Conservation (phyloP, 2,797 vertebrate genomes). For the Artibeus jamaicensis region DNA sequence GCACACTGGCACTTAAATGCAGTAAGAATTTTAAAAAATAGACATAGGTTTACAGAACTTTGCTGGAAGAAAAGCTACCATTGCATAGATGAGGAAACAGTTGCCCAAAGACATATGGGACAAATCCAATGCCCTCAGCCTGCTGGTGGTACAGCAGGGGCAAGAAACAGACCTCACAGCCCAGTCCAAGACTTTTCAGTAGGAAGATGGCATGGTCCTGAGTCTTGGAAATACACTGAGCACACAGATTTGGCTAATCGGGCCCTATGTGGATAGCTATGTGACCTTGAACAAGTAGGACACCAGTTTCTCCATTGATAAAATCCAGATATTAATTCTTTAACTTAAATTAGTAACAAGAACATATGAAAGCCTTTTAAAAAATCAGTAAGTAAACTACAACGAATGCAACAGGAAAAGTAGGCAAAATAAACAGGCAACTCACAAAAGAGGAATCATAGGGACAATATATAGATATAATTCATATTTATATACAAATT, state of each 20-base stretch:
- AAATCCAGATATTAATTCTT: neutral
- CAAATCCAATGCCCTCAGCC: neutral
- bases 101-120: neutral
- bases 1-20: neutral
- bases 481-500: neutral
- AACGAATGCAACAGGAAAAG: neutral
- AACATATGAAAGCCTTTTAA: neutral
- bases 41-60: neutral
- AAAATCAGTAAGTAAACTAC: neutral
- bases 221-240: neutral
- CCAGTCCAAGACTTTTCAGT: neutral
- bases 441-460: neutral
- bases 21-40: neutral
- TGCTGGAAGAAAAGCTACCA: neutral
- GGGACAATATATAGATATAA: neutral
- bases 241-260: no score
- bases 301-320: neutral
- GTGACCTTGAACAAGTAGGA: neutral
- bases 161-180: neutral
- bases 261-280: accelerated
- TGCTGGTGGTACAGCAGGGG: no score
- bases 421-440: neutral
- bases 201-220: neutral
- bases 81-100: neutral
- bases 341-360: neutral